Evolutionary conservation across 2,888 invertebrate genomes (phyloP), one percentile per base, ranked within the genome.

Genomic region (Sussaba pulchella): DNA sequence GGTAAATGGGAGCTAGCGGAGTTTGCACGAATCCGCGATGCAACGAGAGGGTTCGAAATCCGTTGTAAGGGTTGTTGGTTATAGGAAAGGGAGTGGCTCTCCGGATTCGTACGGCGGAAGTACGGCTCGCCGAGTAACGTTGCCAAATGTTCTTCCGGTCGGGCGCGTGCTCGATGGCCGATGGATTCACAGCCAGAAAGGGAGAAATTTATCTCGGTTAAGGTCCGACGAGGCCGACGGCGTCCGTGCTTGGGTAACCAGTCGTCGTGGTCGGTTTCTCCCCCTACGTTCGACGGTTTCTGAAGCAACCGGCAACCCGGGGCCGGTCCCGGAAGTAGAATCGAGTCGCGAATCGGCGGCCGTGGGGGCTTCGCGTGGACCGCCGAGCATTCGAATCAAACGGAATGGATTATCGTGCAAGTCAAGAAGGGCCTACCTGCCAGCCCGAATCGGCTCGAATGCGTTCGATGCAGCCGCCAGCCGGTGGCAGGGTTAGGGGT

Each of bases 371-470:
- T 59, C 67, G 41, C 47, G 26, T 43, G 47, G 45, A 31, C 43
- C 19, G 57, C 43, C 19, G 57, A 66, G 72, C 64, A 24, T n/a
- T 50, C 64, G 72, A 78, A 81, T 85, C 87, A 86, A 87, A 89
- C 85, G 85, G 87, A 88, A 87, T 88, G 69, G 78, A 77, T 84
- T 82, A 88, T 88, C 85, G 78, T 70, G 67, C 77, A 71, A 67
- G 76, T 61, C 81, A 74, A 84, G 83, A 81, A 83, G 82, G 64
- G 76, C n/a, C 54, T 73, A 45, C 63, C 21, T 12, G 50, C 19
- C 66, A 52, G 36, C 39, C 52, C 47, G 52, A 73, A 59, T 2
- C 69, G 71, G 71, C 54, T 71, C 74, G 72, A 57, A 71, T 66
- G 70, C 71, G 52, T 66, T 43, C 66, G 75, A 71, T 74, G 70